Percentiles rank a stretch among this genome's conserved stretches.
Evolutionary conservation across 1,140 invertebrate genomes (phyloP).

Genomic region (Sesamia nonagrioides): DNA sequence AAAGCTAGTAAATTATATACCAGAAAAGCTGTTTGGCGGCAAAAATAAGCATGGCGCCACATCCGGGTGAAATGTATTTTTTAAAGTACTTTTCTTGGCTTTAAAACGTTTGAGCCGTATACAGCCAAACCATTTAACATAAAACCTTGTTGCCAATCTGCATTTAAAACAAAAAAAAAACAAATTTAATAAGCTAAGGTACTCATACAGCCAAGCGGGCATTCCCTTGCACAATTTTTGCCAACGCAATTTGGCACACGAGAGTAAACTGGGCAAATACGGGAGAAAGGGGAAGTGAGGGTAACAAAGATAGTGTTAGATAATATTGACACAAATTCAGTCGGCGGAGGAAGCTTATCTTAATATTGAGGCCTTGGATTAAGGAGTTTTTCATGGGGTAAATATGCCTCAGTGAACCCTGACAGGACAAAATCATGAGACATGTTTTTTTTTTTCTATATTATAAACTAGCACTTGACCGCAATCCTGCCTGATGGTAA

Average conservation of each 20-base stretch:
- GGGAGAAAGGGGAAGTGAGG: constrained; percentile 10
- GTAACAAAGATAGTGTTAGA: constrained; percentile 27
- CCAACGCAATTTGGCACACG: constrained; percentile 18
- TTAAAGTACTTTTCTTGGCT: background rate
- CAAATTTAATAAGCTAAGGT: constrained; percentile 11
- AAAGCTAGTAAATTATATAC: no score
- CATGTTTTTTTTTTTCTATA: no score
- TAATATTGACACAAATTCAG: constrained; percentile 15
- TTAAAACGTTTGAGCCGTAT: background rate
- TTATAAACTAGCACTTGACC: no score
- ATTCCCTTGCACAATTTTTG: background rate
- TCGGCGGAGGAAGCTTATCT: constrained; percentile 15
- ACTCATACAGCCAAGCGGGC: background rate
- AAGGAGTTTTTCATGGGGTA: background rate
- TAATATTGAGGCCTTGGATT: background rate
- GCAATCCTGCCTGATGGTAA: no score
- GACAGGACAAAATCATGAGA: background rate
- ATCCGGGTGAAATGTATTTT: background rate
- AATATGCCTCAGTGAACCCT: background rate
- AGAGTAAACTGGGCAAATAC: background rate
- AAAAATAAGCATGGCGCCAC: no score
- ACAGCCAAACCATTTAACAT: background rate
- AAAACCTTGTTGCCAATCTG: background rate
- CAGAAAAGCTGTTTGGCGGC: no score
- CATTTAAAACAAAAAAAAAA: background rate